Percentiles rank a stretch among this genome's conserved stretches.
Evolutionary conservation across 2,888 invertebrate species (phyloP).

Genomic region (Dione vanillae): DNA sequence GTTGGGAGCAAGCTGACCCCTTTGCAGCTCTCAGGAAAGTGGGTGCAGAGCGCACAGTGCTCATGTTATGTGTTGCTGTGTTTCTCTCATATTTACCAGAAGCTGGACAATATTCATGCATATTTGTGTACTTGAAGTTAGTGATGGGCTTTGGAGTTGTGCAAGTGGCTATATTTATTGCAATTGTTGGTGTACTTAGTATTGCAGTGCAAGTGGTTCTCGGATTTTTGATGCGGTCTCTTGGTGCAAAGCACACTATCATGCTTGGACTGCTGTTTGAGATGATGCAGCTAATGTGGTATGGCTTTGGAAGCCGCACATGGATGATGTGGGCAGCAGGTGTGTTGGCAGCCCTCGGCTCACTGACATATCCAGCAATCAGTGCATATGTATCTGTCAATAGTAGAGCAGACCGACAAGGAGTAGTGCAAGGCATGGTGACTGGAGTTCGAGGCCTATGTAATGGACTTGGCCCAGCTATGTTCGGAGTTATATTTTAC

Average conservation of each 20-base stretch:
- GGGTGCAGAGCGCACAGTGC: conserved; percentile 96
- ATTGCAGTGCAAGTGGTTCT: conserved; percentile 96
- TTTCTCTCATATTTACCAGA: conserved; percentile 99
- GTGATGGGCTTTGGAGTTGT: conserved; percentile 98
- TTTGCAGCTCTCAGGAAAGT: conserved; percentile 96
- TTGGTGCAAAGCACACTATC: conserved; percentile 98
- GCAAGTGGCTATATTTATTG: conserved; percentile 98
- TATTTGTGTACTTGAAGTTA: conserved; percentile 99
- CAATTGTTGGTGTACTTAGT: conserved; percentile 97
- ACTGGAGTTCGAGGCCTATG: conserved; percentile 99
- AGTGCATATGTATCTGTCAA: conserved; percentile 99
- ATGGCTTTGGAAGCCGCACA: conserved; percentile 97
- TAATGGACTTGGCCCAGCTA: conserved; percentile 98
- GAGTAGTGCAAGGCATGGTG: conserved; percentile 98
- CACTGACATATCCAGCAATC: conserved; percentile 99
- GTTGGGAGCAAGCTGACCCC: conserved; percentile 99
- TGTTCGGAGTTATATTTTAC: conserved; percentile 99
- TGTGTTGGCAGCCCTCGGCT: conserved; percentile 96
- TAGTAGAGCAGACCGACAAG: conserved; percentile 98
- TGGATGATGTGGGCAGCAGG: conserved; percentile 99
- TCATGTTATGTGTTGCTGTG: conserved; percentile 98
- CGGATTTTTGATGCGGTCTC: conserved; percentile 91
- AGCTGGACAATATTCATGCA: conserved; percentile 99
- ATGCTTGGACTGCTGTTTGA: conserved; percentile 98
- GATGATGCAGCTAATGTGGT: conserved; percentile 98